Evolutionary conservation across 2,113 vertebrate species (phyloP), one percentile per base, ranked within the genome.

Genomic region (Morone chrysops): DNA sequence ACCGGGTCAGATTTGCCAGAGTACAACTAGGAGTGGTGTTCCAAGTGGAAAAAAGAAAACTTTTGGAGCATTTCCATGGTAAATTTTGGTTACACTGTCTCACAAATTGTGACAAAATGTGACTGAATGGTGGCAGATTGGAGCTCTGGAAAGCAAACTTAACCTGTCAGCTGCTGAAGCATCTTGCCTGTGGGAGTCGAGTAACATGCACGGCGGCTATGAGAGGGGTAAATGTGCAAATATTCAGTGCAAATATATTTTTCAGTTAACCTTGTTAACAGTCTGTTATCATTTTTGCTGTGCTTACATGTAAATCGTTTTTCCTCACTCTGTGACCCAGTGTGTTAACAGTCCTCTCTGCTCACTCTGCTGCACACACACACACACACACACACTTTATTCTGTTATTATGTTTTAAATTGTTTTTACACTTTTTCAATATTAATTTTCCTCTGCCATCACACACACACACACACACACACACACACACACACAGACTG

Each of bases 401-500:
- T 72, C 13, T 47, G 43, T 31, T 31, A 31, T 31, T 31, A 31
- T 31, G 31, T 48, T 81, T 60, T 45, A 14, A 54, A 56, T 3
- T 2, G 3, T 51, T 61, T 41, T 70, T 14, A 51, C 66, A 38
- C 48, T 45, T 13, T 25, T 63, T 54, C 10, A 17, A 22, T 63
- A 53, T 25, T 36, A 40, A 61, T 41, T 70, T 47, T 6, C 7
- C 6, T 61, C n/a, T 20, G 25, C 66, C 16, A 6, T 38, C 91
- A 73, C 84, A 90, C 57, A 40, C 67, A 48, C 61, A 45, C 10
- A 51, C 47, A 51, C 36, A 54, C 50, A 56, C 38, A 75, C 40
- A 54, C 63, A 67, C 51, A 77, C 63, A 69, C 53, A 48, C 65
- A 31, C 31, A 31, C 31, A 31, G 2, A 51, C 8, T 61, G 56